phyloP scores from a whole-genome alignment of 2,113 vertebrate genomes.

The Oxyruncus cristatus region DNA sequence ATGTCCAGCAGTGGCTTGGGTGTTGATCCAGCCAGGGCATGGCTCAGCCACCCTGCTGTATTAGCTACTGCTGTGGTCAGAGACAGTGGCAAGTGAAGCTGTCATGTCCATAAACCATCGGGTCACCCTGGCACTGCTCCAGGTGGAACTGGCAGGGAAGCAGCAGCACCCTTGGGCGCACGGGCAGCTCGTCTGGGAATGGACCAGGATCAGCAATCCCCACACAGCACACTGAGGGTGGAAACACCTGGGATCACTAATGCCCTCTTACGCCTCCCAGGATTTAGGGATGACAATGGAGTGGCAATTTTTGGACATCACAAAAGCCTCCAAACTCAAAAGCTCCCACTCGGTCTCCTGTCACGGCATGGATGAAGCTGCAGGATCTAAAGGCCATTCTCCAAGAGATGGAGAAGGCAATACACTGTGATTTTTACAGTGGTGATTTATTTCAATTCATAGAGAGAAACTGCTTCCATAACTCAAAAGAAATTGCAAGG shows the following conservation, averaged over 20 bases:
- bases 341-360: background rate
- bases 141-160: background rate
- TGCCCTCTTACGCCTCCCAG: background rate
- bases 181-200: background rate
- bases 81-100: background rate
- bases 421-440: background rate
- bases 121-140: background rate
- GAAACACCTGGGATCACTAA: background rate
- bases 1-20: background rate
- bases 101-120: background rate
- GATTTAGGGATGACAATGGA: background rate
- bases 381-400: background rate
- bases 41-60: background rate
- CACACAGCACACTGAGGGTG: fast-evolving
- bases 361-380: background rate
- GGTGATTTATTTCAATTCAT: background rate
- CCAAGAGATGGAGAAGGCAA: background rate
- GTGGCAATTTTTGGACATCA: background rate
- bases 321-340: constrained; percentile 30
- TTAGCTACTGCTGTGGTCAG: fast-evolving
- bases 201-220: background rate
- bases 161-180: background rate
- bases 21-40: background rate
- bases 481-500: constrained; percentile 34
- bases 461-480: constrained; percentile 2